Percentiles rank a stretch among this genome's conserved stretches.
Evolutionary conservation across 2,113 vertebrate genomes (phyloP).

Genomic region (Rhinopomastus cyanomelas): DNA sequence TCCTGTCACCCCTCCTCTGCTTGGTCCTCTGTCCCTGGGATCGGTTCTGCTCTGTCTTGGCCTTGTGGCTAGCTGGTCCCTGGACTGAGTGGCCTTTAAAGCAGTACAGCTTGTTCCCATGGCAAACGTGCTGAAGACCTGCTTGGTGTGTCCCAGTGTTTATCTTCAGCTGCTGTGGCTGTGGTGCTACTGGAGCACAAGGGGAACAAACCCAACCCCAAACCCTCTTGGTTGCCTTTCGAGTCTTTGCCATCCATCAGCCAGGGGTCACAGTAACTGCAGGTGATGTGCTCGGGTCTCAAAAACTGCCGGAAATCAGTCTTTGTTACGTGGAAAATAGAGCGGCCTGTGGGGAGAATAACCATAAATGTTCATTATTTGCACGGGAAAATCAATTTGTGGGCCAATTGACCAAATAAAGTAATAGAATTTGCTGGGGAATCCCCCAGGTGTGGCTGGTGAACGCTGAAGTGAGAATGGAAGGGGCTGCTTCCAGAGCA

Average conservation of each 20-base stretch:
- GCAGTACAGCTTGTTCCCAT: neutral
- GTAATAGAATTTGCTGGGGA: slow-evolving; percentile 77
- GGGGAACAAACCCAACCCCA: neutral
- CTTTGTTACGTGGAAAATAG: slow-evolving; percentile 71
- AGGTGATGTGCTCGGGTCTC: neutral
- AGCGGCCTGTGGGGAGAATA: slow-evolving; percentile 75
- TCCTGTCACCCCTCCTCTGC: neutral
- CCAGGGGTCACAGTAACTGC: slow-evolving; percentile 24
- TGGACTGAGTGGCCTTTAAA: neutral
- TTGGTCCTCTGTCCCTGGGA: too few relatives aligned
- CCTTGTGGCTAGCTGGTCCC: neutral
- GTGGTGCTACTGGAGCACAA: neutral
- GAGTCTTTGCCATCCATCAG: slow-evolving; percentile 24
- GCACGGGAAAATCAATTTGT: slow-evolving; percentile 79
- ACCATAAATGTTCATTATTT: slow-evolving; percentile 81
- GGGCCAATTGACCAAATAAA: slow-evolving; percentile 78
- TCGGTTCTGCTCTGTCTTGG: neutral
- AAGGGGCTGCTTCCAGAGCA: neutral
- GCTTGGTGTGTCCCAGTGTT: neutral
- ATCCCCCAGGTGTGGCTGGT: slow-evolving; percentile 65
- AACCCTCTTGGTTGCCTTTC: neutral
- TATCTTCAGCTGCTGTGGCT: neutral
- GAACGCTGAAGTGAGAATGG: neutral
- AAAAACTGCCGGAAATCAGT: slow-evolving; percentile 66
- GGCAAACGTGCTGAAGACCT: neutral